phyloP scores from a whole-genome alignment of 2,888 invertebrate species.

The Patella caerulea region DNA sequence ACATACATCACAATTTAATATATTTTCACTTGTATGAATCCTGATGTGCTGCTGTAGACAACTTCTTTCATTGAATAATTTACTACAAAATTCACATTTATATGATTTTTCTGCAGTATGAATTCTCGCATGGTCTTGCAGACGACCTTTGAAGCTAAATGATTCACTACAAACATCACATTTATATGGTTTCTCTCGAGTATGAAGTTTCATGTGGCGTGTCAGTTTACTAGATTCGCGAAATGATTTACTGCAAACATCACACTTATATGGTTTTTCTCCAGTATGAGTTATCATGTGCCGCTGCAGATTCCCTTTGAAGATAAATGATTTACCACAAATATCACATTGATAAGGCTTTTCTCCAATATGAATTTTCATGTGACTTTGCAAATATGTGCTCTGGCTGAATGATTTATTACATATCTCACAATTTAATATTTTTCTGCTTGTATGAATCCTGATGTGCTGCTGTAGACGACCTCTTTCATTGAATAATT shows the following conservation, averaged over 20 bases:
- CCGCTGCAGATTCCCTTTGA: no score
- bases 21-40: not conserved
- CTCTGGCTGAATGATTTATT: no score
- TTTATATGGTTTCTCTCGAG: constrained; percentile 9
- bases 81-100: constrained; percentile 24
- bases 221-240: not conserved
- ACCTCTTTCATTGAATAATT: no score
- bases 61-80: constrained; percentile 9
- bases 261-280: not conserved
- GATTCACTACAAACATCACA: not conserved
- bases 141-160: not conserved
- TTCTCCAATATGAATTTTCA: no score
- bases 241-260: not conserved
- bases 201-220: not conserved
- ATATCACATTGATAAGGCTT: no score
- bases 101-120: constrained; percentile 3
- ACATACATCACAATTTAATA: not conserved
- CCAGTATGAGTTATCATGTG: no score
- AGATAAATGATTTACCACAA: no score
- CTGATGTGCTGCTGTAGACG: no score
- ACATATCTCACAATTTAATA: no score
- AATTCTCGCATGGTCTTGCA: not conserved
- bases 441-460: no score
- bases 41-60: constrained; percentile 9
- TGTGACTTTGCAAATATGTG: no score